These are phyloP conservation scores for Dendrocincla tyrannina DNA, from an alignment of 2,797 vertebrate species.

Conservation along the genomic window DNA sequence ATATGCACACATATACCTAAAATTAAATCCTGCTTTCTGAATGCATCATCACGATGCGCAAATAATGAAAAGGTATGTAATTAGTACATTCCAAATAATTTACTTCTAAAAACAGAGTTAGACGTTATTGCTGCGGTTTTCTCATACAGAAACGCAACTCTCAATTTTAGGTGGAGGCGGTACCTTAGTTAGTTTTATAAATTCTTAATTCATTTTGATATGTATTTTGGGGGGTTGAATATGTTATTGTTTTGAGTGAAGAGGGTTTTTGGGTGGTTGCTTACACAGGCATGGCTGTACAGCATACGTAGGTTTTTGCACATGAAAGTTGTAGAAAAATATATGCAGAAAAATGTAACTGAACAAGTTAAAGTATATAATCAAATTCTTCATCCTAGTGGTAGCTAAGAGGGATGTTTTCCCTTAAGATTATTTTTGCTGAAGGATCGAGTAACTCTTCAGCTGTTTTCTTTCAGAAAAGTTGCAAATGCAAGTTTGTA, in stretches of 20 bases:
- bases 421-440: background rate
- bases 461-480: background rate
- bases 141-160: background rate
- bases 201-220: background rate
- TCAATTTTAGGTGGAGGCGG: background rate
- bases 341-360: background rate
- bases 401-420: background rate
- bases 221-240: background rate
- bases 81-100: background rate
- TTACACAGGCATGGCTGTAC: background rate
- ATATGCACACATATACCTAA: background rate
- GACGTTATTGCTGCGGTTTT: background rate
- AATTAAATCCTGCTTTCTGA: conserved; percentile 2
- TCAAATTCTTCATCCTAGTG: background rate
- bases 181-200: background rate
- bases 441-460: background rate
- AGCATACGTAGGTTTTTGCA: background rate
- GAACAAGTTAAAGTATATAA: background rate
- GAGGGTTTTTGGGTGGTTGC: background rate
- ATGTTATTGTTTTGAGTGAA: background rate
- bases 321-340: background rate
- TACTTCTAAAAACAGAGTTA: background rate
- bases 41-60: background rate
- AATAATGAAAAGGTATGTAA: background rate
- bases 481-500: background rate